Evolutionary conservation across 2,113 vertebrate genomes (phyloP).

Genomic region (Tenebrosternarchus preto): DNA sequence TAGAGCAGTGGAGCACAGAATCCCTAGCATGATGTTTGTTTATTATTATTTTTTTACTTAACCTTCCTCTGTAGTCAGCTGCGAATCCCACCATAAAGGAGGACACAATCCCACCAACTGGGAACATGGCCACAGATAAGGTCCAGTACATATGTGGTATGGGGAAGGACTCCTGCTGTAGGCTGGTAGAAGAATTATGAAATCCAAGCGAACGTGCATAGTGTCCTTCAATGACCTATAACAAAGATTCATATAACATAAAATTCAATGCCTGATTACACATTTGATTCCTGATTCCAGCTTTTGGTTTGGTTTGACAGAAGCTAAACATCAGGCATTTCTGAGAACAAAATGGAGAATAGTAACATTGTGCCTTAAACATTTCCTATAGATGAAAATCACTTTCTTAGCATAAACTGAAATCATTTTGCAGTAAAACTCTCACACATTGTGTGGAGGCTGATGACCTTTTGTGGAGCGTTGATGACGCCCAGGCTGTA

Average conservation of each 20-base stretch:
- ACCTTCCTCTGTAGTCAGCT: slow-evolving; percentile 88
- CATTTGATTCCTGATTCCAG: too few relatives aligned
- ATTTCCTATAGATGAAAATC: too few relatives aligned
- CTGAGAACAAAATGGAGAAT: too few relatives aligned
- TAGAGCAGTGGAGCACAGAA: too few relatives aligned
- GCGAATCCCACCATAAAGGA: slow-evolving; percentile 93
- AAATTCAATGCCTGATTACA: background rate
- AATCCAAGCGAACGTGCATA: slow-evolving; percentile 78
- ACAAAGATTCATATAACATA: background rate
- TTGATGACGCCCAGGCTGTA: slow-evolving; percentile 96
- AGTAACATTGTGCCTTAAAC: too few relatives aligned
- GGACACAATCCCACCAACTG: slow-evolving; percentile 88
- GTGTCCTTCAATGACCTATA: slow-evolving; percentile 84
- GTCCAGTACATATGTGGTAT: slow-evolving; percentile 87
- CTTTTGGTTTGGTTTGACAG: too few relatives aligned
- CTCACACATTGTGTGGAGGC: background rate
- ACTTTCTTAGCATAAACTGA: background rate
- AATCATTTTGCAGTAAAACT: background rate
- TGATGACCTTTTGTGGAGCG: slow-evolving; percentile 87
- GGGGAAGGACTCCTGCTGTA: slow-evolving; percentile 33
- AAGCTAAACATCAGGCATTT: too few relatives aligned
- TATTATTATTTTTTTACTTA: slow-evolving; percentile 23
- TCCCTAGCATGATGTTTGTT: background rate
- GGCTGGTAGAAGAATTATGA: slow-evolving; percentile 57
- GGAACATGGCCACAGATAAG: slow-evolving; percentile 88